These are phyloP conservation scores for Dioctria rufipes DNA, from an alignment of 2,888 invertebrate species.

Conservation along the genomic window DNA sequence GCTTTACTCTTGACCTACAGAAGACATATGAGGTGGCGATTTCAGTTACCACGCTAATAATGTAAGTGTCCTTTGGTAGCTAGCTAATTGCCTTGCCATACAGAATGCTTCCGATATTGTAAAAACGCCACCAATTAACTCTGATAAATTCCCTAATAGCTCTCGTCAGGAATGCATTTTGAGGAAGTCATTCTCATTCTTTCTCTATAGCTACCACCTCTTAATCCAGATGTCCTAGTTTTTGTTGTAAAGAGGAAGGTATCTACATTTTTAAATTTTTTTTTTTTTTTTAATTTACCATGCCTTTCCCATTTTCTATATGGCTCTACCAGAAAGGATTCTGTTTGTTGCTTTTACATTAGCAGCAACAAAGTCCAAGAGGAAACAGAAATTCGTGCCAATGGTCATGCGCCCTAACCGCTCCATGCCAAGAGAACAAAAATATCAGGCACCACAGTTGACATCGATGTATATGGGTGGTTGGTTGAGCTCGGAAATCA, in stretches of 20 bases:
- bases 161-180: constrained; percentile 6
- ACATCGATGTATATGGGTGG: constrained; percentile 33
- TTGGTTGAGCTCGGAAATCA: constrained; percentile 19
- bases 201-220: neutral
- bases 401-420: constrained; percentile 37
- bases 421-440: neutral
- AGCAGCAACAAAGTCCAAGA: constrained; percentile 4
- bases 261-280: neutral
- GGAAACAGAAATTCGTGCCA: constrained; percentile 29
- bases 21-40: no score
- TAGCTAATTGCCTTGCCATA: no score
- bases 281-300: neutral
- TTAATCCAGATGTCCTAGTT: constrained; percentile 45
- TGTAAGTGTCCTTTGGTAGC: no score
- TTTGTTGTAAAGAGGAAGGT: constrained; percentile 7
- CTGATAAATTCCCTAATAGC: constrained; percentile 20
- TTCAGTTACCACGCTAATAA: no score
- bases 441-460: constrained; percentile 5
- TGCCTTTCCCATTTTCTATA: constrained; percentile 29
- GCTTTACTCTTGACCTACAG: no score
- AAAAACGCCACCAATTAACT: neutral
- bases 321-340: constrained; percentile 24
- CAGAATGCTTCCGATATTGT: neutral
- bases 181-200: neutral
- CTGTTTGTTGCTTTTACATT: constrained; percentile 44